Evolutionary conservation across 1,140 invertebrate genomes (phyloP), one percentile per base, ranked within the genome.

Genomic region (Bicyclus anynana): DNA sequence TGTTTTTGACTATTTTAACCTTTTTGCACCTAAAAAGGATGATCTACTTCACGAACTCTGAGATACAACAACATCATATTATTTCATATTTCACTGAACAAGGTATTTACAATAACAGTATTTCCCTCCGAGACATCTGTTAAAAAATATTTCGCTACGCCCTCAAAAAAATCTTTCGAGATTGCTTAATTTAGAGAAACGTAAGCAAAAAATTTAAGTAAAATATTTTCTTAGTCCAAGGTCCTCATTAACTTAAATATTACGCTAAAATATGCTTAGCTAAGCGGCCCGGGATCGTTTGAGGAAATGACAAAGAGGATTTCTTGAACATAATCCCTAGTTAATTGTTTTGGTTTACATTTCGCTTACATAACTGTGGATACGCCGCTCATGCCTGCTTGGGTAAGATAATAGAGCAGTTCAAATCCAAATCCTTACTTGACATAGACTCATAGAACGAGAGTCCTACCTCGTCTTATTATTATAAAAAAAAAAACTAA

Each of bases 301-400:
- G 27, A 58, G 42, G 58, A 53, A 53, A 37, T 14, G 27, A 49
- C 50, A 53, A 53, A 53, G 44, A 23, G 17, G 46, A 37, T 53
- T 53, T 21, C n/a, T 9, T 17, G 12, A 33, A 9, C 0, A 21
- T 48, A 53, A 59, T 49, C 51, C 35, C 33, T 6, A 49, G 26
- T 27, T 62, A 57, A 62, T 57, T 57, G 55, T 33, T 27, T 52
- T 42, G 20, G 20, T 51, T 37, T 10, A 52, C 18, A 37, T 35
- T n/a, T 26, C 35, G 47, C 40, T 26, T 54, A 44, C 26, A 13
- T 40, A 52, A 53, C 47, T 47, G 44, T 38, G 21, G 40, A 23
- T 53, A 42, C 5, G 4, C 38, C 0, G 51, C 26, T 17, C 20
- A 46, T 20, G 42, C 23, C 53, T 47, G 42, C 37, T 23, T 10